Base-by-base conservation (phyloP, 2,113 vertebrate genomes). In the Tautogolabrus adspersus region DNA sequence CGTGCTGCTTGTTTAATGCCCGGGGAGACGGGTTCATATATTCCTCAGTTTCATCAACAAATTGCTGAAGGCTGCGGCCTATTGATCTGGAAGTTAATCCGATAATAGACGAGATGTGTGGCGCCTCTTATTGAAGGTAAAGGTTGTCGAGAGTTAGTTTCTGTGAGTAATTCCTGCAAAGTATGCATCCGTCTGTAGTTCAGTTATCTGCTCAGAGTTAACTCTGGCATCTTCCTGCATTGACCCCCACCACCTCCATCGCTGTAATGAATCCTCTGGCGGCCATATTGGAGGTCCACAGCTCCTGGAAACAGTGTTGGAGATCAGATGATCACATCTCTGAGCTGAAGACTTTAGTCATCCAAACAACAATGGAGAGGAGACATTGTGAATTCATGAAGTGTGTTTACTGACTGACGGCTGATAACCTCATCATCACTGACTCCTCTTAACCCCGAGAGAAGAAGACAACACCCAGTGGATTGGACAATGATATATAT, bases 281-380 rank as follows among this genome's bases (percentile, higher is more conserved):
- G 51, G 57, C 65, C 65, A 65, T 67, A 5, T 23, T 74, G 30
- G 23, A 69, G 56, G 72, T 55, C 55, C 23, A 18, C 49, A 23
- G 37, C 69, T 74, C 75, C 52, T 79, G 84, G 58, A 51, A 71
- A 75, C 81, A 13, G 56, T 8, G 44, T 15, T 54, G 3, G 12
- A 49, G 49, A 78, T 72, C 85, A 84, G 65, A 77, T 84, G 75
- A 77, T 86, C 77, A 61, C 72, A 66, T 87, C 62, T 84, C 83
- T 38, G 6, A 58, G 77, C 49, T 79, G n/a, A 57, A 78, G 51
- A 57, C 44, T 2, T 63, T 60, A 5, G 68, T 75, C 69, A 79
- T 67, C 77, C 46, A 34, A 62, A 68, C 76, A 66, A 82, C 57
- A 71, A 66, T 60, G 21, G 67, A 70, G 55, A 37, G 21, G 46